Percentiles rank a stretch among this genome's conserved stretches.
Evolutionary conservation across 2,113 vertebrate genomes (phyloP).

Genomic region (Stercorarius parasiticus): DNA sequence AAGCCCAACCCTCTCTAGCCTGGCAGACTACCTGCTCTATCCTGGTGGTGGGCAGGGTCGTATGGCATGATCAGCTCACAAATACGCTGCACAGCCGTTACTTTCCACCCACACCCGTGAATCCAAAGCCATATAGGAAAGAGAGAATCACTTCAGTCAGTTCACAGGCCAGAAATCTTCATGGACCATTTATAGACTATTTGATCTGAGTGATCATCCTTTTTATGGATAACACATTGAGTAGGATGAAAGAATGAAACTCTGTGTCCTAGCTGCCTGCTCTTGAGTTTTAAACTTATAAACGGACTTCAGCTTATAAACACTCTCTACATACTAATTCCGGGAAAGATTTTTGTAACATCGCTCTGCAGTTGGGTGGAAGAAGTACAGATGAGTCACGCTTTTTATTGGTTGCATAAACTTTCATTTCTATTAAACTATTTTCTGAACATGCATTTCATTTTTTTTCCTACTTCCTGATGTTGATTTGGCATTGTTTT

Average conservation of each 20-base stretch:
- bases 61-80: not conserved
- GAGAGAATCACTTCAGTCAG: not conserved
- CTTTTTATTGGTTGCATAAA: constrained; percentile 13
- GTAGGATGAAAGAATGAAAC: not conserved
- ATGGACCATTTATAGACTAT: not conserved
- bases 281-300: not conserved
- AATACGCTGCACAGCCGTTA: not conserved
- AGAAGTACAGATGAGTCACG: constrained; percentile 15
- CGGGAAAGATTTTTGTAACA: constrained; percentile 4
- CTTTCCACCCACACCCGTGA: not conserved
- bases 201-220: not conserved
- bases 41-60: not conserved
- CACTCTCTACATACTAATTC: not conserved
- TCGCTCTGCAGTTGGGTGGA: not conserved
- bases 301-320: not conserved
- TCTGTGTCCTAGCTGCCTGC: not conserved
- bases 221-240: not conserved
- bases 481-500: not conserved
- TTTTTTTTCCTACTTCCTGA: not conserved
- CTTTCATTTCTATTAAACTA: not conserved
- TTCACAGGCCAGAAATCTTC: not conserved
- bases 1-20: not conserved
- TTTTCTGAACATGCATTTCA: not conserved
- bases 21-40: not conserved
- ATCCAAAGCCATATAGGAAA: not conserved